phyloP scores from a whole-genome alignment of 2,888 invertebrate genomes.

The Dusona sp. region DNA sequence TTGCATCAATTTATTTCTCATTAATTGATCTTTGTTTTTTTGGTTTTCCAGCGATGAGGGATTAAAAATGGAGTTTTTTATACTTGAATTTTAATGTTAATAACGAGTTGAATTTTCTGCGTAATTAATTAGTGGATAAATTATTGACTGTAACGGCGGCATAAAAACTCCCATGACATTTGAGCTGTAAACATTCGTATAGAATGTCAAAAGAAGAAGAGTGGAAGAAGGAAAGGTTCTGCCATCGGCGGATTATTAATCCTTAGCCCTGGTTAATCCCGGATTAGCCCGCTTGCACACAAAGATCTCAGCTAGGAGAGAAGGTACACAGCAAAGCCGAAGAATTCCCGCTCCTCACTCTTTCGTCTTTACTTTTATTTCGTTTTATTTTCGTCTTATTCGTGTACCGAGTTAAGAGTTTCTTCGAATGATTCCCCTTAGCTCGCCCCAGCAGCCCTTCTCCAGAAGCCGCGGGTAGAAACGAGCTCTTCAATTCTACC shows the following conservation, averaged over 20 bases:
- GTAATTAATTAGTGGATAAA: background rate
- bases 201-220: background rate
- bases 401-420: slow-evolving; percentile 49
- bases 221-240: slow-evolving; percentile 16
- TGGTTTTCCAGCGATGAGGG: background rate
- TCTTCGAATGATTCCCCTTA: slow-evolving; percentile 49
- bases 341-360: slow-evolving; percentile 29
- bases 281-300: slow-evolving; percentile 65
- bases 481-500: slow-evolving; percentile 31
- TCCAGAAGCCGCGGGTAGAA: slow-evolving; percentile 26
- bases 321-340: slow-evolving; percentile 26
- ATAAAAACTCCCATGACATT: background rate
- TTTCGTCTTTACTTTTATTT: slow-evolving; percentile 22
- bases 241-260: slow-evolving; percentile 67
- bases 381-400: slow-evolving; percentile 39
- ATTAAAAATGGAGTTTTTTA: background rate
- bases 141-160: background rate
- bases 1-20: too few species aligned
- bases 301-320: slow-evolving; percentile 30
- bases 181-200: background rate
- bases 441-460: slow-evolving; percentile 4
- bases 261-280: slow-evolving; percentile 63
- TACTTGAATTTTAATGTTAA: background rate
- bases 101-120: background rate
- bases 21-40: too few species aligned